Conservation (phyloP, 2,797 vertebrate genomes). For the Peromyscus melanophrys region DNA sequence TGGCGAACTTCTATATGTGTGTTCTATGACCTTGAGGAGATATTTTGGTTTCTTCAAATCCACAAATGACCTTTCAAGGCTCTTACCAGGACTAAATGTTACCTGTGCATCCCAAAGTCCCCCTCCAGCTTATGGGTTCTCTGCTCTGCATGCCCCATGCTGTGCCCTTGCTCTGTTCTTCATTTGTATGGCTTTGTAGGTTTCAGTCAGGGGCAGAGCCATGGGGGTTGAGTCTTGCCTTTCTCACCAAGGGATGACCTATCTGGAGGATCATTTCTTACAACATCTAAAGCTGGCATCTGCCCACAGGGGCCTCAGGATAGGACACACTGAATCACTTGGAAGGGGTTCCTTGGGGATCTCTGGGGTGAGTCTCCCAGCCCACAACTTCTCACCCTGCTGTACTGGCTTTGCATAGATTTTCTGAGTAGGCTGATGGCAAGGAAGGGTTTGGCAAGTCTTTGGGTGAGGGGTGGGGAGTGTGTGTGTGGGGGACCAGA, state of each 20-base stretch:
- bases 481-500: background rate
- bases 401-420: background rate
- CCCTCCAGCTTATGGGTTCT: background rate
- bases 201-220: slow-evolving; percentile 40
- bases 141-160: background rate
- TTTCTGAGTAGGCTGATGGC: slow-evolving; percentile 60
- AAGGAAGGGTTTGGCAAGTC: background rate
- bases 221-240: background rate
- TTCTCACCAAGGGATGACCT: background rate
- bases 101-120: background rate
- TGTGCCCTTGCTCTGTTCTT: background rate
- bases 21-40: slow-evolving; percentile 3
- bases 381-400: slow-evolving; percentile 13
- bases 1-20: background rate
- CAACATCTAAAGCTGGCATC: background rate
- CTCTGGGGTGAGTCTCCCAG: slow-evolving; percentile 21
- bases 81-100: slow-evolving; percentile 55
- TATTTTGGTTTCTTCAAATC: slow-evolving; percentile 51
- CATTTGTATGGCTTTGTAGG: background rate
- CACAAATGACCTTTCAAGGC: slow-evolving; percentile 57
- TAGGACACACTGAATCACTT: background rate
- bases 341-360: background rate
- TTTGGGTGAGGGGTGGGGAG: slow-evolving; percentile 40
- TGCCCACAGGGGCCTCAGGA: background rate
- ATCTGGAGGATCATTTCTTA: slow-evolving; percentile 22